Percentiles rank a stretch among this genome's conserved stretches.
Conservation (phyloP, 23 tunicate genomes). For the Corella eumyota region DNA sequence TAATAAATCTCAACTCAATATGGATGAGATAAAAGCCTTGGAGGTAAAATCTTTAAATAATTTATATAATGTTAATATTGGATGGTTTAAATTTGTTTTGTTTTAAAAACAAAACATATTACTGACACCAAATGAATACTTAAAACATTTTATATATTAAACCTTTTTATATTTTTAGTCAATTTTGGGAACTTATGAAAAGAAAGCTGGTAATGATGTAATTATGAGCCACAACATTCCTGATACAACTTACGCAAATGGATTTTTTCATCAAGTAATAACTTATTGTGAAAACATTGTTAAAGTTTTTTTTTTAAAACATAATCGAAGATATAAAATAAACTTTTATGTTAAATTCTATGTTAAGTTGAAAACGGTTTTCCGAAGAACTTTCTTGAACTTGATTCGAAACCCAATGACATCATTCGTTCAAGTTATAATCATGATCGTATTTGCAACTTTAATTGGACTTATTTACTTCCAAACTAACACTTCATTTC, state of each 20-base stretch:
- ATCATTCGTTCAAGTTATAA: conserved; percentile 74
- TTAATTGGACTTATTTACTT: conserved; percentile 84
- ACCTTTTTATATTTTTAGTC: not conserved
- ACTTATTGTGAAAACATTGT: no score
- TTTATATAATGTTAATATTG: no score
- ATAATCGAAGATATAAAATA: no score
- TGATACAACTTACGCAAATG: conserved; percentile 39
- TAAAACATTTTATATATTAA: no score
- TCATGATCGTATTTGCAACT: conserved; percentile 74
- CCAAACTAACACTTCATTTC: conserved; percentile 46
- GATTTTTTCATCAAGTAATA: conserved; percentile 72
- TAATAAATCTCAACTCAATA: not conserved
- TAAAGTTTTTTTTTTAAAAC: no score
- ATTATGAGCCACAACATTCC: not conserved
- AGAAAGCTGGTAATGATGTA: not conserved
- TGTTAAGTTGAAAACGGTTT: no score
- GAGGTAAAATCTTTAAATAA: no score
- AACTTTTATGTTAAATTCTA: no score
- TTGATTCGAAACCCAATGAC: conserved; percentile 88
- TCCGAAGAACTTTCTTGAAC: conserved; percentile 59
- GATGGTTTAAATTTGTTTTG: no score
- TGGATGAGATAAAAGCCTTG: conserved; percentile 8
- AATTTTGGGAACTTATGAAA: not conserved
- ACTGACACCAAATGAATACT: no score
- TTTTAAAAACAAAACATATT: no score